phyloP scores from a whole-genome alignment of 2,113 vertebrate genomes.

The Eleginops maclovinus region DNA sequence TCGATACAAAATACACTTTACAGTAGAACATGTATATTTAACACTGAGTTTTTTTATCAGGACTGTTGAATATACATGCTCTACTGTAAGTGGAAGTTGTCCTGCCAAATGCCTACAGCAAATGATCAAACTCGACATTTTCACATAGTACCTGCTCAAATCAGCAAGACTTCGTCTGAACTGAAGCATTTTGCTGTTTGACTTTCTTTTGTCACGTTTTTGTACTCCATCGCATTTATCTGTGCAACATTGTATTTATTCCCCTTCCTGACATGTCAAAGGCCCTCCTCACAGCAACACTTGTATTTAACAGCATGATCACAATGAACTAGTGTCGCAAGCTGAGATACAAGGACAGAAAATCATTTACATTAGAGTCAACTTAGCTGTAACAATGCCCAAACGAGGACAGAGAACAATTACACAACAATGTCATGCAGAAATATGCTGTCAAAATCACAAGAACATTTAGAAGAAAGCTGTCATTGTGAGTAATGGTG shows the following conservation, averaged over 20 bases:
- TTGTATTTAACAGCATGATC: neutral
- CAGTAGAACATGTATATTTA: too few species aligned
- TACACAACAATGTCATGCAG: neutral
- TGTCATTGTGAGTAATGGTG: neutral
- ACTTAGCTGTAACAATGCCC: neutral
- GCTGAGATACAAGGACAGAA: neutral
- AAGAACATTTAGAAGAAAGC: neutral
- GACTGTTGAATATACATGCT: too few species aligned
- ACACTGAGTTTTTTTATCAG: too few species aligned
- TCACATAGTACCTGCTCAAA: neutral
- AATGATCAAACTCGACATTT: too few species aligned
- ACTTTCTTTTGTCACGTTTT: too few species aligned
- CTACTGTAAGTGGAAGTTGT: too few species aligned
- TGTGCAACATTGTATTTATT: too few species aligned
- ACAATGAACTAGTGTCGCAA: neutral
- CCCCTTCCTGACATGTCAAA: neutral
- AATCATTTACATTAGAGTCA: neutral
- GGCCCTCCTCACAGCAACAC: neutral
- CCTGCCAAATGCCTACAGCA: too few species aligned
- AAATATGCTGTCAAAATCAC: neutral
- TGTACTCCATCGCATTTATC: too few species aligned
- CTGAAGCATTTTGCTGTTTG: too few species aligned
- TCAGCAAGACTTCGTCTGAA: neutral
- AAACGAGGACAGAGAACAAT: neutral
- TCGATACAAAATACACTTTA: too few species aligned